Evolutionary conservation across 1,140 invertebrate species (phyloP), one percentile per base, ranked within the genome.

Genomic region (Megathymus violae): DNA sequence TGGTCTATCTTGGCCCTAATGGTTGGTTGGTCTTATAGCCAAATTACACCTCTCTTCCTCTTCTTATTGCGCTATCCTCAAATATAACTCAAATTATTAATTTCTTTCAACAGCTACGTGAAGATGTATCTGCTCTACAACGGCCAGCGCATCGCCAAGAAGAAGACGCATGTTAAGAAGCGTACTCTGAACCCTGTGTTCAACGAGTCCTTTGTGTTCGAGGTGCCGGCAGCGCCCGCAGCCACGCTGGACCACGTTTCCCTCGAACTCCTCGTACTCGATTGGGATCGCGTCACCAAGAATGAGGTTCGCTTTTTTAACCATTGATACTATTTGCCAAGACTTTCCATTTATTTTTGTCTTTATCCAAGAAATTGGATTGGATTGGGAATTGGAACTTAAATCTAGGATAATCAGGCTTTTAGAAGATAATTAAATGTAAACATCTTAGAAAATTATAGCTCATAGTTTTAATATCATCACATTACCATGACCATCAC

Each of bases 131-230:
- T 99, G 69, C 92, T 99, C 4, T 98, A 97, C 89, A 98, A 99
- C 89, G 97, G 97, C n/a, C 98, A 99, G 85, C 94, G 98, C 61
- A 97, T 99, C 69, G 97, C 97, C 38, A 99, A 99, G 92, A 99
- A 99, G 93, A 99, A 99, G 92, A 99, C 99, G 0, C 98, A 99
- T 82, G 98, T 99, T 16, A 99, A 99, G 93, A 99, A 99, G 85
- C 94, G 98, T 25, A 99, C 98, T 1, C 92, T 99, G 51, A 99
- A 98, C 91, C 99, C 99, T 0, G 97, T 99, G 44, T 99, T 99
- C 92, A 99, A 99, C 91, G 98, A 99, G 91, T 98, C 97, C 13
- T 99, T 97, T 82, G 95, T 96, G 13, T 97, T 97, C 79, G 96
- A 97, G 61, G 95, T 97, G 66, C 96, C 96, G 0, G 85, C 81